A percentile compares a stretch with the other conserved stretches of the same genome.
Evolutionary conservation across 1,140 invertebrate species (phyloP).

Genomic region (Galendromus occidentalis): DNA sequence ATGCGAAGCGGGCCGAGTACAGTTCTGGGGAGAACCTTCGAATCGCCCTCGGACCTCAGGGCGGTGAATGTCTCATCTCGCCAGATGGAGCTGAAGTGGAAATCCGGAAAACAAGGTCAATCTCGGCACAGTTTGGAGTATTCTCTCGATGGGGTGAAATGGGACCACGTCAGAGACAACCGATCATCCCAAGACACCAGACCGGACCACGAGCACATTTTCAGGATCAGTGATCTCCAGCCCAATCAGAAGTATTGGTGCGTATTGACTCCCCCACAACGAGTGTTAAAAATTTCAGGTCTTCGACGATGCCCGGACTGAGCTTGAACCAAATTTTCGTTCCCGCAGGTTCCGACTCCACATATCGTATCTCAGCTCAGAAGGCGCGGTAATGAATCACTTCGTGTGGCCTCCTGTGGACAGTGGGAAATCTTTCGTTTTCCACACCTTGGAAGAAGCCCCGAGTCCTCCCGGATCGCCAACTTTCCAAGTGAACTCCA

Average conservation of each 20-base stretch:
- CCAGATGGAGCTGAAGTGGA: neutral
- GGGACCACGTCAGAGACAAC: neutral
- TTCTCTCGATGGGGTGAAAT: neutral
- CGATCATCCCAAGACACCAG: neutral
- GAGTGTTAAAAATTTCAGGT: no score
- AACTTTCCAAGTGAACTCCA: no score
- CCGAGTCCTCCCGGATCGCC: no score
- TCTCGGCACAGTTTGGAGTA: neutral
- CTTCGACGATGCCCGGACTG: no score
- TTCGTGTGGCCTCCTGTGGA: no score
- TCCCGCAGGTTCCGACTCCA: no score
- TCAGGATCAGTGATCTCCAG: slow-evolving; percentile 31
- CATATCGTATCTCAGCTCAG: no score
- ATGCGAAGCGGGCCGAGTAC: neutral
- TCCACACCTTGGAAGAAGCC: no score
- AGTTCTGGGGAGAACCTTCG: neutral
- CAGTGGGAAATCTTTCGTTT: no score
- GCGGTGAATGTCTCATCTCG: neutral
- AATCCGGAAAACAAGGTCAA: neutral
- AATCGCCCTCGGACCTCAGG: neutral
- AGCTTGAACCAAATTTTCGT: no score
- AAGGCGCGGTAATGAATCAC: no score
- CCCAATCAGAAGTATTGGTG: slow-evolving; percentile 47
- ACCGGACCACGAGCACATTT: slow-evolving; percentile 14
- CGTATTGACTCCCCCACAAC: no score